A percentile compares a stretch with the other conserved stretches of the same genome.
Conservation (phyloP, 2,113 vertebrate genomes). For the Loxodonta africana region DNA sequence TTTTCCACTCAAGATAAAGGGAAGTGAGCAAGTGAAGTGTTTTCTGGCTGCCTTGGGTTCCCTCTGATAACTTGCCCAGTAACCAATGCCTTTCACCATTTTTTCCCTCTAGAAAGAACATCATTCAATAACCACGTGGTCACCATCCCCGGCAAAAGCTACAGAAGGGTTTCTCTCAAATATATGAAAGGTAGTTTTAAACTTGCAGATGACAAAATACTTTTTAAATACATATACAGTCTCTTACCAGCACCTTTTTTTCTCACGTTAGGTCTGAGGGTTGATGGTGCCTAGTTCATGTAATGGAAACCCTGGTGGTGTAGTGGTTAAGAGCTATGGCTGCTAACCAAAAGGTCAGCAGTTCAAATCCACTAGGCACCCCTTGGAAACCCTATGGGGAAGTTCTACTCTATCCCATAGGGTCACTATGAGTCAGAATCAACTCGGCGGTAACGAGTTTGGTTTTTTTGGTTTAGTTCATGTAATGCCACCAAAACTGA, state of each 20-base stretch:
- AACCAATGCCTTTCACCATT: neutral
- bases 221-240: neutral
- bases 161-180: slow-evolving; percentile 20
- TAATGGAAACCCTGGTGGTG: neutral
- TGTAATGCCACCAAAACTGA: neutral
- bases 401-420: no score
- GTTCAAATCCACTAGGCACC: no score
- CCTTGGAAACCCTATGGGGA: no score
- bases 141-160: slow-evolving; percentile 19
- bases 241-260: neutral
- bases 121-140: neutral
- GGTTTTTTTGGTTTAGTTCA: neutral
- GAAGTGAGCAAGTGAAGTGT: neutral
- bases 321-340: no score
- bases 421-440: no score
- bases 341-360: no score
- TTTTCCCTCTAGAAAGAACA: slow-evolving; percentile 47
- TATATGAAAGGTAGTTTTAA: slow-evolving; percentile 24
- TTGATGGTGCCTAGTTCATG: neutral
- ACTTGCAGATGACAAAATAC: neutral
- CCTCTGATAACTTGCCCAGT: neutral
- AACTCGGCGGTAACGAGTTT: no score
- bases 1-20: neutral
- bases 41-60: neutral
- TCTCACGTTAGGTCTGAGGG: neutral